A percentile compares a stretch with the other conserved stretches of the same genome.
These are phyloP conservation scores for Girardia tigrina DNA, from an alignment of 2,888 invertebrate genomes.

Conservation along the genomic window DNA sequence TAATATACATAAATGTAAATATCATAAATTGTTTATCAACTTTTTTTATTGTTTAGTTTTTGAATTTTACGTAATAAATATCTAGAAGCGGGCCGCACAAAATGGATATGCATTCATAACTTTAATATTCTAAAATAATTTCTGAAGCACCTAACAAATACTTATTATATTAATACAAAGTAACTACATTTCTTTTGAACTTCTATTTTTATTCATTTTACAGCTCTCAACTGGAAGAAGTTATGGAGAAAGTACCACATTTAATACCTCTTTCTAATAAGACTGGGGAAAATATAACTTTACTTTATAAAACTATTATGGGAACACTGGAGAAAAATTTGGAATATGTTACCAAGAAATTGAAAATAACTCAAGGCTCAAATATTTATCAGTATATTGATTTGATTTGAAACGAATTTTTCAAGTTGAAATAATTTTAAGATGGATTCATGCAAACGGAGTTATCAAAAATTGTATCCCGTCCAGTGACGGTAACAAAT, in stretches of 20 bases:
- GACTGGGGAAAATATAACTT: neutral
- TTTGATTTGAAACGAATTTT: neutral
- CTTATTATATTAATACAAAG: too few relatives aligned
- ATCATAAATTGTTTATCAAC: too few relatives aligned
- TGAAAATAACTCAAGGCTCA: neutral
- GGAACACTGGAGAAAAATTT: neutral
- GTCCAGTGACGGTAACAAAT: neutral
- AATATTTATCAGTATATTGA: neutral
- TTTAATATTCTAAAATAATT: too few relatives aligned
- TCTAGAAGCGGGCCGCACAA: too few relatives aligned
- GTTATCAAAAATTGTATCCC: neutral
- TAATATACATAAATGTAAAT: too few relatives aligned
- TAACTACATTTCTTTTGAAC: too few relatives aligned
- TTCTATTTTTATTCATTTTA: too few relatives aligned
- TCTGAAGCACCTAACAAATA: too few relatives aligned
- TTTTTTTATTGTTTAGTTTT: too few relatives aligned
- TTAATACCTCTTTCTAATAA: neutral
- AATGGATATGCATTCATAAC: too few relatives aligned
- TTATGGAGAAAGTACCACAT: neutral
- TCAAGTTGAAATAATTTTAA: too few relatives aligned
- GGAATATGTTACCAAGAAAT: neutral
- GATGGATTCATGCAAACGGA: constrained; percentile 1
- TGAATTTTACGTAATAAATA: too few relatives aligned
- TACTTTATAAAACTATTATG: neutral
- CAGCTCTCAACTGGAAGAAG: neutral